Base-by-base conservation (phyloP, 2,888 invertebrate genomes). In the Dasypogon diadema region DNA sequence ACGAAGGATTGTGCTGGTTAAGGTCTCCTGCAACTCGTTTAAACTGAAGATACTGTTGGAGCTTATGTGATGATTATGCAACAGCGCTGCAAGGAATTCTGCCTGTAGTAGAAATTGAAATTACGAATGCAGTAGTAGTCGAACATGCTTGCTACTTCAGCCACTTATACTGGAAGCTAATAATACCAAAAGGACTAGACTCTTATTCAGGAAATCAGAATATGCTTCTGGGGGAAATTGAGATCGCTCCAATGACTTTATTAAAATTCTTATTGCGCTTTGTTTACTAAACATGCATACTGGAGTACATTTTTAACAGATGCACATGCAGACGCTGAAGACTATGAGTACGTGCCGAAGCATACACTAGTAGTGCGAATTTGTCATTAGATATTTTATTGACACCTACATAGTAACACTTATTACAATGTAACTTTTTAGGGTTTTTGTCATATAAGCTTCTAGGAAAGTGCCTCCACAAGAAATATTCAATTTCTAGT, bases 31-130 rank as follows among this genome's bases (percentile, higher is more conserved):
- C 21, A 18, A 8, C n/a, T 51, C 51, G 2, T 18, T 51, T 51
- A 42, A 12, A n/a, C 42, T 65, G 21, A n/a, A 65, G 42, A 21
- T 48, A 2, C 65, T 46, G 26, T n/a, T 24, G 65, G 46, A 24
- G 65, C 48, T 65, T 46, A 46, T 48, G 65, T 26, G 65, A 37
- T 65, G 65, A 14, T 21, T 65, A 65, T 48, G 65, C 48, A 48
- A 65, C 46, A 65, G 18, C 16, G 26, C 46, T 24, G 48, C n/a
- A 46, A 65, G 46, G n/a, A 22, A 46, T 65, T 65, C n/a, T 42
- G 42, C 12, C n/a, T 42, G 12, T 42, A 12, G 42, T 42, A 42
- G 42, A 42, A 10, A 42, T 42, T 42, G 42, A 42, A 42, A 42
- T 42, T 42, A 12, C 42, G 2, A 42, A 42, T 42, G 42, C 42